phyloP scores from a whole-genome alignment of 2,113 vertebrate species.

The Nipponia nippon region DNA sequence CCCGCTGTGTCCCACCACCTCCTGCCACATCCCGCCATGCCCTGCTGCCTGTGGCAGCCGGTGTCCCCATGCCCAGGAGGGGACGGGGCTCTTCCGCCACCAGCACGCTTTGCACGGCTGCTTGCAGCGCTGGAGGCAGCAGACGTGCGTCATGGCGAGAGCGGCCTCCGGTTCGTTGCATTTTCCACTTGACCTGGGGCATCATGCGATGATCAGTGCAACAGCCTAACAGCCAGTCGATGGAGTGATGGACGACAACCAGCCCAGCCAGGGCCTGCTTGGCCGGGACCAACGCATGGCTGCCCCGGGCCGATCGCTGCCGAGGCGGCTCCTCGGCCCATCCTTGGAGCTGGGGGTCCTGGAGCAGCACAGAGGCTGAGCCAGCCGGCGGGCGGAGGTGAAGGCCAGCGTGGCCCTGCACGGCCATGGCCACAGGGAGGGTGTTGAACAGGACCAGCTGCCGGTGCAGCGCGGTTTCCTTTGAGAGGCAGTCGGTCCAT shows the following conservation, averaged over 20 bases:
- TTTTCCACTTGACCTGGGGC: background rate
- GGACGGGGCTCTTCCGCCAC: fast-evolving
- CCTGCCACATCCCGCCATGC: background rate
- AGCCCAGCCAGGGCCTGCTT: background rate
- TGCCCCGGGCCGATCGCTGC: background rate
- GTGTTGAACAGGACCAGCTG: fast-evolving
- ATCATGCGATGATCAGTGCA: background rate
- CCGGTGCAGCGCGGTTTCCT: fast-evolving
- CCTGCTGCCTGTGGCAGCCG: fast-evolving
- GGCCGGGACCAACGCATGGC: background rate
- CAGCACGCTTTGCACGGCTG: fast-evolving
- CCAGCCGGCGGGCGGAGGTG: background rate
- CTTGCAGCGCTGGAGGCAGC: background rate
- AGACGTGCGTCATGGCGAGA: background rate
- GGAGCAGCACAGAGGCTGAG: background rate
- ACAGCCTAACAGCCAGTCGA: background rate
- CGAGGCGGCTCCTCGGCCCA: fast-evolving
- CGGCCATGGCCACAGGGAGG: fast-evolving
- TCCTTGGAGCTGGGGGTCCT: background rate
- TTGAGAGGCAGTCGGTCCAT: fast-evolving
- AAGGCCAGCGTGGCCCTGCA: background rate
- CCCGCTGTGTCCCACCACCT: fast-evolving
- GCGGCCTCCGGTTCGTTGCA: fast-evolving
- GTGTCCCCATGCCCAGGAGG: fast-evolving
- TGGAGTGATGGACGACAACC: background rate